Evolutionary conservation across 2,888 invertebrate species (phyloP), one percentile per base, ranked within the genome.

Genomic region (Cyrtodaria siliqua): DNA sequence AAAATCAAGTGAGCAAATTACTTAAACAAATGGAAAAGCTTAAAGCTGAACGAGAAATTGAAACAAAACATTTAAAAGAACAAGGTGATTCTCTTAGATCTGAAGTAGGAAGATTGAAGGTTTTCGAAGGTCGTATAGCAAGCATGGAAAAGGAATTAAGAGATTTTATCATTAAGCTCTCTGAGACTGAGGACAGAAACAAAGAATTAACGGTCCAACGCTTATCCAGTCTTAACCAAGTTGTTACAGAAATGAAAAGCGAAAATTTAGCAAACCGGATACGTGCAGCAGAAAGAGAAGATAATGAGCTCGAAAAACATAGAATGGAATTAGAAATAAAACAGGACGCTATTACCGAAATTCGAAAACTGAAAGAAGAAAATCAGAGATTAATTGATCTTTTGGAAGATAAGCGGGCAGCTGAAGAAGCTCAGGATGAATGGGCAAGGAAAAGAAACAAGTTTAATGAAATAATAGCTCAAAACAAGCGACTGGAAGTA

Each of bases 301-400:
- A 77, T 55, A 80, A 80, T 59, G 80, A 80, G 55, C 53, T 80
- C 27, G 80, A 77, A 52, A 80, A 71, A 55, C 68, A 80, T 26
- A 66, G 61, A 52, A 47, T 80, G 24, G 80, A 80, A 60, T 47
- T 80, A n/a, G 80, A 80, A 68, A 80, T 80, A 20, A 80, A 80
- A 52, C 80, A 80, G 63, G 80, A 80, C 47, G 80, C 80, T 14
- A 76, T 80, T 14, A 76, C 66, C 59, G 80, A 80, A 77, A 80
- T 80, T 8, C 33, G 76, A 29, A 80, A 77, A 60, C 60, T 80
- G 1, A 80, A 74, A 67, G 73, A 73, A 38, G 80, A 80, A 53
- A 80, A 80, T 47, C 55, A 23, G 20, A 42, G 73, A 23, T 52
- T 80, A 9, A n/a, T 69, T 2, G 64, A 49, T 18, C 60, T 80